Evolutionary conservation across 2,888 invertebrate genomes (phyloP).

Genomic region (Serripes groenlandicus): DNA sequence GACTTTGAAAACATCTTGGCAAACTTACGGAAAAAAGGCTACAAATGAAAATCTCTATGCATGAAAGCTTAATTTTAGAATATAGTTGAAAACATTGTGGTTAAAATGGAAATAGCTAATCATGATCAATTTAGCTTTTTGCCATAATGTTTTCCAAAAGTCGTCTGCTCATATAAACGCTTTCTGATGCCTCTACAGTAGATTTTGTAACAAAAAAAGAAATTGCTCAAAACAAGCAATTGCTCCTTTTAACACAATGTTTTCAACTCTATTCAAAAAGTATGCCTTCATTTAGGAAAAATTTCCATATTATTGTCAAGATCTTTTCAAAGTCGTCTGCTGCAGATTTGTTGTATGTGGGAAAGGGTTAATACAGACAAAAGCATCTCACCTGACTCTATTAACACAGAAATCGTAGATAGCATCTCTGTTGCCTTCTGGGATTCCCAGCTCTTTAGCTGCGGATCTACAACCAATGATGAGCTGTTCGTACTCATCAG

Average conservation of each 20-base stretch:
- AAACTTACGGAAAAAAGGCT: too few relatives aligned
- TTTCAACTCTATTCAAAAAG: background rate
- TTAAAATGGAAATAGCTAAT: too few relatives aligned
- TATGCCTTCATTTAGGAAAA: background rate
- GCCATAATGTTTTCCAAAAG: too few relatives aligned
- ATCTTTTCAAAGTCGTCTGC: background rate
- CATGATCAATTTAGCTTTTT: too few relatives aligned
- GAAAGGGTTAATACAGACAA: background rate
- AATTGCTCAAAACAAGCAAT: too few relatives aligned
- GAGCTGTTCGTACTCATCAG: constrained; percentile 94
- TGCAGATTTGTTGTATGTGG: background rate
- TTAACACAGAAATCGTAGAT: constrained; percentile 95
- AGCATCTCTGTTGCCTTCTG: constrained; percentile 91
- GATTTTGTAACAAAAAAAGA: too few relatives aligned
- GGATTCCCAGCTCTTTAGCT: constrained; percentile 91
- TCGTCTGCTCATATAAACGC: too few relatives aligned
- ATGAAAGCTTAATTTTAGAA: too few relatives aligned
- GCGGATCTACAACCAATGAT: constrained; percentile 92
- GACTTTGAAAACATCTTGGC: too few relatives aligned
- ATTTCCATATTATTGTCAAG: background rate
- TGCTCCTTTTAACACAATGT: background rate
- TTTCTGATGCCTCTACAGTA: too few relatives aligned
- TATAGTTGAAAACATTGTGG: too few relatives aligned
- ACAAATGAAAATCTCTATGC: too few relatives aligned
- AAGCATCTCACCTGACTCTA: constrained; percentile 88